phyloP scores from a whole-genome alignment of 2,888 invertebrate genomes.

The Drosophila flavopinicola region DNA sequence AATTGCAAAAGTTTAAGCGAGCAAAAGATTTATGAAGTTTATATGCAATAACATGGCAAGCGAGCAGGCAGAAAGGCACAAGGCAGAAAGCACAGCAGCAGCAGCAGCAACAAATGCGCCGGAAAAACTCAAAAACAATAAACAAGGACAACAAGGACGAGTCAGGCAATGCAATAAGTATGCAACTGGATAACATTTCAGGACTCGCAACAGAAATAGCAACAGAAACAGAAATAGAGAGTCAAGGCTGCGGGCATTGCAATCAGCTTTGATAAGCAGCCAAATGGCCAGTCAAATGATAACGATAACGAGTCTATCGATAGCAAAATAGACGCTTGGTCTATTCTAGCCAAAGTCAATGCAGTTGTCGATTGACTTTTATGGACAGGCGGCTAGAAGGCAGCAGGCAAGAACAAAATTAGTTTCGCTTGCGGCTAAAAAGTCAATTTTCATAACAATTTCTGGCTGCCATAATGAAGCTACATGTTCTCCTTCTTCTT shows the following conservation, averaged over 20 bases:
- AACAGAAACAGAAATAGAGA: slow-evolving; percentile 13
- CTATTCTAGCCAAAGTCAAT: slow-evolving; percentile 42
- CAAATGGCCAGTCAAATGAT: slow-evolving; percentile 74
- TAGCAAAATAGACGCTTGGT: slow-evolving; percentile 26
- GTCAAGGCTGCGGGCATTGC: slow-evolving; percentile 62
- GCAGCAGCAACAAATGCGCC: slow-evolving; percentile 18
- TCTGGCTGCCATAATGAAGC: slow-evolving; percentile 73
- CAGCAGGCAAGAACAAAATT: slow-evolving; percentile 58
- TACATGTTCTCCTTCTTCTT: slow-evolving; percentile 57
- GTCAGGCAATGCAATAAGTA: slow-evolving; percentile 36
- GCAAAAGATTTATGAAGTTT: slow-evolving; percentile 79
- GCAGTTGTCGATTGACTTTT: slow-evolving; percentile 64
- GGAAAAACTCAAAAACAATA: slow-evolving; percentile 54
- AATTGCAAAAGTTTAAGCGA: slow-evolving; percentile 77
- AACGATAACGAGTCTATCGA: slow-evolving; percentile 67
- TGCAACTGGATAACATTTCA: slow-evolving; percentile 16
- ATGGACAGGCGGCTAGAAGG: slow-evolving; percentile 47
- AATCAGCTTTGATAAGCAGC: slow-evolving; percentile 77
- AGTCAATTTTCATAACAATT: slow-evolving; percentile 79
- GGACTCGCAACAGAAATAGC: neutral
- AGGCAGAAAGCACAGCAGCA: slow-evolving; percentile 11
- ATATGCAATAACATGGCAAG: slow-evolving; percentile 69
- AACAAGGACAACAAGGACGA: slow-evolving; percentile 43
- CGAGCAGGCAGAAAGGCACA: slow-evolving; percentile 1
- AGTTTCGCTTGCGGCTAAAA: slow-evolving; percentile 71